Base-by-base conservation (phyloP, 2,888 invertebrate genomes). In the Emmelina monodactyla region DNA sequence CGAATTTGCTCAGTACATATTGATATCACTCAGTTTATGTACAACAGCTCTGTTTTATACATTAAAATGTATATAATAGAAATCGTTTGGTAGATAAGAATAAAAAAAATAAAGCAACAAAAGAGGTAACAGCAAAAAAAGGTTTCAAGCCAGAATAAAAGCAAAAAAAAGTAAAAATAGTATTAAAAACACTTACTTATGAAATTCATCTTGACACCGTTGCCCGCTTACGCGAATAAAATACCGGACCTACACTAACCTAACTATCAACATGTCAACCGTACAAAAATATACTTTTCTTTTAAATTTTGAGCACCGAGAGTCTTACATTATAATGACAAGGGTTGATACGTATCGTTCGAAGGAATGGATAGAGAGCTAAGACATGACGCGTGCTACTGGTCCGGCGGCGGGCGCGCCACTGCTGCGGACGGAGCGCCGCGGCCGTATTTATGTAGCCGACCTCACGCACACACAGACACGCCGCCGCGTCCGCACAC, bases 181-280 rank as follows among this genome's bases (percentile, higher is more conserved):
- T 13, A n/a, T n/a, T 13, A 7, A 44, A 32, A 36, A 29, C 34
- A 78, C 78, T 78, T 47, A 78, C 78, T 78, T 41, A 78, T 64
- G 53, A 78, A 78, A 53, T 78, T 78, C 78, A 78, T 78, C 47
- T 63, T 61, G 71, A n/a, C n/a, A n/a, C n/a, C n/a, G n/a, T 19
- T 9, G 5, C 19, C 9, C 19, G 19, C 5, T 19, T 9, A 19
- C 19, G 5, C 9, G 5, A 19, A 5, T 6, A 19, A 19, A 19
- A 19, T 19, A 19, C 5, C 9, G 5, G 5, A 19, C 14, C 29
- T 29, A 29, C 12, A 29, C 12, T 25, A 25, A 25, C 11, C n/a
- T 25, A 25, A 25, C n/a, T 7, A 25, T 7, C 25, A 53, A 54
- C 69, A 70, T 72, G 69, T 61, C 61, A 62, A 66, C 55, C 50